Conservation (phyloP, 2,797 vertebrate genomes). For the Lateolabrax maculatus region DNA sequence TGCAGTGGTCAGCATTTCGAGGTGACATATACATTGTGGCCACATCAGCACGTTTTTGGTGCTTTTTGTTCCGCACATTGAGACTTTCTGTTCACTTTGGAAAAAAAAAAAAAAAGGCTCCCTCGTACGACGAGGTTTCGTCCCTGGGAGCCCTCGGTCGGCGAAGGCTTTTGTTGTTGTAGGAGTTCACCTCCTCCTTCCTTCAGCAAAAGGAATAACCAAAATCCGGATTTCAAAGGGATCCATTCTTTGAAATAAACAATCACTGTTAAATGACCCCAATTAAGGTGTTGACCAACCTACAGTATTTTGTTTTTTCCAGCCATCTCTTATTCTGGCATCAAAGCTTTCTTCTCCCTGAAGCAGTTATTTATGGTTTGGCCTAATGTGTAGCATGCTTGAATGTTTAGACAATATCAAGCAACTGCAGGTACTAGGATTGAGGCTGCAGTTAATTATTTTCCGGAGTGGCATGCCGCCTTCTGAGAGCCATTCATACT, state of each 20-base stretch:
- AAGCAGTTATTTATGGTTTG: background rate
- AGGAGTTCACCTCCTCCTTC: background rate
- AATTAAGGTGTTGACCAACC: background rate
- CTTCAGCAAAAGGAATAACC: background rate
- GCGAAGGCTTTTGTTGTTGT: constrained; percentile 23
- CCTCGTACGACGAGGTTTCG: constrained; percentile 4
- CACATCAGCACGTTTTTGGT: constrained; percentile 62
- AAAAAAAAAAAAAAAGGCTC: no score
- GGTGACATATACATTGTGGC: constrained; percentile 26
- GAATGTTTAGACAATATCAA: constrained; percentile 25
- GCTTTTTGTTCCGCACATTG: constrained; percentile 41
- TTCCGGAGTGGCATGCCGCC: constrained; percentile 43
- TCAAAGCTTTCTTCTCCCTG: constrained; percentile 1
- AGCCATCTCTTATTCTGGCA: background rate
- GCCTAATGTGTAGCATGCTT: constrained; percentile 11
- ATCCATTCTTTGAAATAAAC: background rate
- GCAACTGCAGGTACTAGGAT: background rate
- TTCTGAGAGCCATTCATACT: constrained; percentile 41
- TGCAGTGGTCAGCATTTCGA: constrained; percentile 41
- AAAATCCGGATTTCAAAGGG: no score
- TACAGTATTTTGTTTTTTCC: background rate
- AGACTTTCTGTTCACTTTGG: constrained; percentile 52
- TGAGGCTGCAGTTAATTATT: constrained; percentile 44
- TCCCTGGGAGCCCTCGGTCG: background rate
- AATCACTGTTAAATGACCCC: background rate